Base-by-base conservation (phyloP, 1,140 invertebrate species). In the Diachasma alloeum region DNA sequence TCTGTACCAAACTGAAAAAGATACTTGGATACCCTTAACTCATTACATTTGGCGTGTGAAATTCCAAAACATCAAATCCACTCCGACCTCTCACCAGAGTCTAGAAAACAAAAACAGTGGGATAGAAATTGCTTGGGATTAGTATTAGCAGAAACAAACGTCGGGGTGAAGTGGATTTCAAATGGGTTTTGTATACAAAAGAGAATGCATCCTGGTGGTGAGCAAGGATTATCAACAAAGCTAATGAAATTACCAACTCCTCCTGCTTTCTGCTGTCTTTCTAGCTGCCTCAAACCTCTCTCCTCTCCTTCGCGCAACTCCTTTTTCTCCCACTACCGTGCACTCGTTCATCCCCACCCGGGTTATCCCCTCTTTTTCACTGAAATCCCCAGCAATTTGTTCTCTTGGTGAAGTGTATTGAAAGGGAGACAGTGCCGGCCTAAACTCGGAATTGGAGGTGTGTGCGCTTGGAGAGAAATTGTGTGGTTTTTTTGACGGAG, bases 231-330 rank as follows among this genome's bases (percentile, higher is more conserved):
- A 74, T 74, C 73, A 72, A 72, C 71, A 74, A 67, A 74, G 63
- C 73, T 68, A 74, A 74, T 67, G 59, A 74, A 74, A 74, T 74
- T 74, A 68, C 72, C 72, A 74, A 66, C 71, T 72, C 71, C 71
- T 72, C 71, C 46, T 74, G 69, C 69, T 48, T 71, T 71, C 69
- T 44, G 36, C 66, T 68, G 66, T 68, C 36, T 68, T 68, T 68
- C 66, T 37, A 39, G 24, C 59, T 63, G 59, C 59, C 59, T 24
- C 22, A 19, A 63, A 26, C 53, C 53, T 17, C 17, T n/a, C 22
- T 31, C 59, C 24, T 15, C 48, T 2, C 48, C 48, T 15, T 13
- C 48, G 2, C 13, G 15, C n/a, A 5, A 53, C 48, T 31, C 59
- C 48, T 56, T 26, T 63, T 15, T 24, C 59, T 19, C 24, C 59